Evolutionary conservation across 2,888 invertebrate species (phyloP).

Genomic region (Pammene aurita): DNA sequence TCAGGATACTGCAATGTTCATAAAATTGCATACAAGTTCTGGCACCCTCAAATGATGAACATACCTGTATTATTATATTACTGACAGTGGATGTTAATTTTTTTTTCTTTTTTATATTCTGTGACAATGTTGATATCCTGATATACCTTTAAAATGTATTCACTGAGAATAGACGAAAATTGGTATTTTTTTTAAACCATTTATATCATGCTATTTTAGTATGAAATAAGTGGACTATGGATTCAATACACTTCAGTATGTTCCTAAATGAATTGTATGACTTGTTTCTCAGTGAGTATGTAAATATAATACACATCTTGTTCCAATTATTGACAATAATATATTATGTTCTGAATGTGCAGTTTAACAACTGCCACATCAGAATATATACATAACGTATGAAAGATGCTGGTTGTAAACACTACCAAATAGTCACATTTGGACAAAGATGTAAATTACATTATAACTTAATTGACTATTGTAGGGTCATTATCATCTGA

Average conservation of each 20-base stretch:
- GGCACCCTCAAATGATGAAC: background rate
- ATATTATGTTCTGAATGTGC: background rate
- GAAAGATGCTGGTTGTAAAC: too few species aligned
- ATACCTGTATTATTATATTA: too few species aligned
- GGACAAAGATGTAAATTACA: background rate
- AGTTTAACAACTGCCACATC: too few species aligned
- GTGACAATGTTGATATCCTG: conserved; percentile 16
- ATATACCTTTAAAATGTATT: conserved; percentile 12
- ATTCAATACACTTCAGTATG: background rate
- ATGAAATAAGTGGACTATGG: too few species aligned
- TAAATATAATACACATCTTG: background rate
- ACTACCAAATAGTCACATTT: too few species aligned
- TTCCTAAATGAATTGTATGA: background rate
- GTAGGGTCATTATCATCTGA: too few species aligned
- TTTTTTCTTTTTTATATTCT: conserved; percentile 14
- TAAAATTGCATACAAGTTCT: too few species aligned
- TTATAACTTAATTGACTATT: background rate
- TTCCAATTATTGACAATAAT: background rate
- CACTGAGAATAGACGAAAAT: background rate
- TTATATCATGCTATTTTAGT: too few species aligned
- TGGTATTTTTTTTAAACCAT: background rate
- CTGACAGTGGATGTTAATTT: conserved; percentile 28
- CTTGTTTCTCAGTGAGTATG: conserved; percentile 11
- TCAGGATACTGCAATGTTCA: too few species aligned
- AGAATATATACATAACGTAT: too few species aligned